A percentile compares a stretch with the other conserved stretches of the same genome.
Conservation (phyloP, 2,797 vertebrate species). For the Galago senegalensis region DNA sequence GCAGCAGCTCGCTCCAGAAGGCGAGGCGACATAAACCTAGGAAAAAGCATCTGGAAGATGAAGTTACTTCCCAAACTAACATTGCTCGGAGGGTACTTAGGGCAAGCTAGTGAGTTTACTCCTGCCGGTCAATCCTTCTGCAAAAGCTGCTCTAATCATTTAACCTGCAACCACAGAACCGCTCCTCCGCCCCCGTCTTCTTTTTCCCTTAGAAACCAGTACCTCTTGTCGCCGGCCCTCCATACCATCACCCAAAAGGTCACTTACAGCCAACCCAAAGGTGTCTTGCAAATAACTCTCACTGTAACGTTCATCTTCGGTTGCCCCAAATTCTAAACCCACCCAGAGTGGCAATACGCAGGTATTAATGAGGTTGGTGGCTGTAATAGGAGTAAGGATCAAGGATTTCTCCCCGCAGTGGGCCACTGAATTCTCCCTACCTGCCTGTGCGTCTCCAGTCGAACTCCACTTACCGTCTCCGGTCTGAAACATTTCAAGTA, state of each 20-base stretch:
- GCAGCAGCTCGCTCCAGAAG: neutral
- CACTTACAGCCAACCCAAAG: neutral
- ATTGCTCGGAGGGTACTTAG: neutral
- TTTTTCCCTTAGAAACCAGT: neutral
- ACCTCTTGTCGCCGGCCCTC: neutral
- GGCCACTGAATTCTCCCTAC: neutral
- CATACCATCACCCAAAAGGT: neutral
- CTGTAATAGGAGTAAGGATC: neutral
- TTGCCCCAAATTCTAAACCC: neutral
- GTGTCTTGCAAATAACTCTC: neutral
- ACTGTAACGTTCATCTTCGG: neutral
- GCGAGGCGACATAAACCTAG: neutral
- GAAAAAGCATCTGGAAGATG: slow-evolving; percentile 4
- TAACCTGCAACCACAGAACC: neutral
- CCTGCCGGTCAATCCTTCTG: neutral
- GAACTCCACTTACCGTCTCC: neutral
- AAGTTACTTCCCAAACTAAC: slow-evolving; percentile 38
- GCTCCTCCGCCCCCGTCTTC: accelerated
- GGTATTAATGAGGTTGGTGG: neutral
- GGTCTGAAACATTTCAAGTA: neutral
- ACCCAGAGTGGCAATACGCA: neutral
- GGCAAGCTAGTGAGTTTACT: neutral
- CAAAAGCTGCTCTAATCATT: neutral
- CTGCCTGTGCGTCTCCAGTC: too few relatives aligned
- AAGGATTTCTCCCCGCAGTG: accelerated